Evolutionary conservation across 2,888 invertebrate species (phyloP).

Genomic region (Oscheius sp.): DNA sequence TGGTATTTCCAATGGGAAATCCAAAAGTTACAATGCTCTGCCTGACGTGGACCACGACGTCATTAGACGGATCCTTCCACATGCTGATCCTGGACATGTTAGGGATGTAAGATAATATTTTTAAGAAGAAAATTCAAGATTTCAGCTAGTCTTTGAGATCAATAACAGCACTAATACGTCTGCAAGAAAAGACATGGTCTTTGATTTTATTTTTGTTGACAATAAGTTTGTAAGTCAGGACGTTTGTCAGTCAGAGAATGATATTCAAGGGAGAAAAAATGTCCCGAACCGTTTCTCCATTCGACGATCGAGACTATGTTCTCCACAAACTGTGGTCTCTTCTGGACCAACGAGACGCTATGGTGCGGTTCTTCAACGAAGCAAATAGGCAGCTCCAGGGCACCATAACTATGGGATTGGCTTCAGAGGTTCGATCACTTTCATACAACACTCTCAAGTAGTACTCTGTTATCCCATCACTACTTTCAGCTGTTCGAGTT

Average conservation of each 20-base stretch:
- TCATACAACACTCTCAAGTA: no score
- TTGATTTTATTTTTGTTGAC: not conserved
- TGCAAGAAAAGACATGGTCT: slow-evolving; percentile 4
- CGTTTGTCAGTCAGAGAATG: not conserved
- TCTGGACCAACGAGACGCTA: slow-evolving; percentile 11
- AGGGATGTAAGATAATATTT: not conserved
- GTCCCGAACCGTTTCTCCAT: slow-evolving; percentile 11
- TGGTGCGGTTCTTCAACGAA: not conserved
- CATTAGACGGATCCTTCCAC: slow-evolving; percentile 22
- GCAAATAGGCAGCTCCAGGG: slow-evolving; percentile 12
- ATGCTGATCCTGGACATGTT: not conserved
- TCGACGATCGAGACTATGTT: slow-evolving; percentile 12
- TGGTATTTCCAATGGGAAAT: not conserved
- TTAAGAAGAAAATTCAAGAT: not conserved
- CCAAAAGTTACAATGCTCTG: no score
- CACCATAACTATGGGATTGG: slow-evolving; percentile 18
- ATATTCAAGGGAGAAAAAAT: slow-evolving; percentile 2
- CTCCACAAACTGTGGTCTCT: slow-evolving; percentile 22
- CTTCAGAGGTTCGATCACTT: not conserved
- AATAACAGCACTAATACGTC: slow-evolving; percentile 9
- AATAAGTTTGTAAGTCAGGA: slow-evolving; percentile 9
- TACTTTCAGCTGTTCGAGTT: slow-evolving; percentile 12
- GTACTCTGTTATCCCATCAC: no score
- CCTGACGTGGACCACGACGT: not conserved
- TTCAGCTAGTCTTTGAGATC: slow-evolving; percentile 1